Evolutionary conservation across 2,113 vertebrate genomes (phyloP).

Genomic region (Podarcis raffonei): DNA sequence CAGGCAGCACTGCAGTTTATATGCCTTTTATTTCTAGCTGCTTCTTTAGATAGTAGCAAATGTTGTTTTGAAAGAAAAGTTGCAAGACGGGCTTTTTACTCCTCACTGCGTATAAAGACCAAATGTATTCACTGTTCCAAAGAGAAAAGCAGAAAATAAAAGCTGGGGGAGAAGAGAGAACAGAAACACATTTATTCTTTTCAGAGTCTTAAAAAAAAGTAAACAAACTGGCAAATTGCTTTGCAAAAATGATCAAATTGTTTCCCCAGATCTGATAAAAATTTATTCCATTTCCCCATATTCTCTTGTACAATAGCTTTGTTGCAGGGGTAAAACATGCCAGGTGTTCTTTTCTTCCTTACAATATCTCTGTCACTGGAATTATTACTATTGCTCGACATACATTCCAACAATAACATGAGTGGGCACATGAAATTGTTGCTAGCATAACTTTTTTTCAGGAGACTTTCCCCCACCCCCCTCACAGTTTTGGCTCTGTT

Average conservation of each 20-base stretch:
- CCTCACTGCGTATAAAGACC: constrained; percentile 34
- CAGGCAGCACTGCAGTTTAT: constrained; percentile 16
- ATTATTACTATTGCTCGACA: background rate
- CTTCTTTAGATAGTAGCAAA: constrained; percentile 16
- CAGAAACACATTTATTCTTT: constrained; percentile 33
- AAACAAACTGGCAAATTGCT: constrained; percentile 45
- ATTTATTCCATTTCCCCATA: constrained; percentile 26
- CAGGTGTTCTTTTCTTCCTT: background rate
- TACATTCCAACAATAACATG: constrained; percentile 37
- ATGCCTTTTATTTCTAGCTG: constrained; percentile 1
- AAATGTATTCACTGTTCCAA: constrained; percentile 46
- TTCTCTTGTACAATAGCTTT: constrained; percentile 21
- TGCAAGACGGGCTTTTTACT: constrained; percentile 47
- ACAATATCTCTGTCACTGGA: background rate
- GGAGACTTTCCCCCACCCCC: too few species aligned
- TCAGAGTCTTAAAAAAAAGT: constrained; percentile 26
- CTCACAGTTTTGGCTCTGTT: background rate
- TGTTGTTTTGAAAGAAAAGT: constrained; percentile 46
- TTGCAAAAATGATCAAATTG: constrained; percentile 57
- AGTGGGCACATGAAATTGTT: background rate
- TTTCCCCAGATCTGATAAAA: constrained; percentile 29
- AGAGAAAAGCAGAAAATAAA: constrained; percentile 12
- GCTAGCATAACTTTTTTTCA: background rate
- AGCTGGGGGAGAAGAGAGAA: background rate
- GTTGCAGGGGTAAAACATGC: background rate